Base-by-base conservation (phyloP, 2,797 vertebrate genomes). In the Paratrypauchen microcephalus region DNA sequence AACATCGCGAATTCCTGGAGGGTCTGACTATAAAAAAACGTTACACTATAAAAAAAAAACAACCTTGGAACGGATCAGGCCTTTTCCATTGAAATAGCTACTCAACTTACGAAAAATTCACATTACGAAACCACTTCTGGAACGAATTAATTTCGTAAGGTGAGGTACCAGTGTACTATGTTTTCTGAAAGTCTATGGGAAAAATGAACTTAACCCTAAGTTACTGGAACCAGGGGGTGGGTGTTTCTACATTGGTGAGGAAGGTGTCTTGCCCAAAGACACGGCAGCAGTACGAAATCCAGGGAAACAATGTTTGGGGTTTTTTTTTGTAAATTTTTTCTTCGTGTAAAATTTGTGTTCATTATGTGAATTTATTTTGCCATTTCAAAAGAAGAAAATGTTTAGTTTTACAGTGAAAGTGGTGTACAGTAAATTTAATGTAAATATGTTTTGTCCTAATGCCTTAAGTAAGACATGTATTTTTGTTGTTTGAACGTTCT, bases 401-500 rank as follows among this genome's bases (percentile, higher is more conserved):
- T 66, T 32, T 56, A 74, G 65, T 61, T 5, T 62, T 66, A 5
- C 4, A 74, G 73, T 82, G 74, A 74, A 75, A 74, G 80, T 72
- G 54, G 58, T 18, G 12, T 66, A 55, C 65, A 66, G 48, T 0
- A 8, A 56, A 52, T 66, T 41, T 63, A 32, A 69, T 36, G 32
- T 69, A 57, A 73, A 12, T 19, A 0, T 11, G n/a, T 69, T 75
- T 71, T 41, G 30, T 73, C 59, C 52, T 2, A 75, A 76, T 82
- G 88, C 87, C 88, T 88, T 88, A 83, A 76, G 61, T 63, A 63
- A 50, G 74, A 80, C 62, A n/a, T 0, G 26, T 47, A 59, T 82
- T 69, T 56, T 75, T 57, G 15, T 71, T 78, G 54, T 73, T 70
- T 62, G 71, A 65, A 59, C 11, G 18, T 24, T 45, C n/a, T 68